A percentile compares a stretch with the other conserved stretches of the same genome.
phyloP scores from a whole-genome alignment of 2,113 vertebrate species.

The Oreochromis tanganicae region DNA sequence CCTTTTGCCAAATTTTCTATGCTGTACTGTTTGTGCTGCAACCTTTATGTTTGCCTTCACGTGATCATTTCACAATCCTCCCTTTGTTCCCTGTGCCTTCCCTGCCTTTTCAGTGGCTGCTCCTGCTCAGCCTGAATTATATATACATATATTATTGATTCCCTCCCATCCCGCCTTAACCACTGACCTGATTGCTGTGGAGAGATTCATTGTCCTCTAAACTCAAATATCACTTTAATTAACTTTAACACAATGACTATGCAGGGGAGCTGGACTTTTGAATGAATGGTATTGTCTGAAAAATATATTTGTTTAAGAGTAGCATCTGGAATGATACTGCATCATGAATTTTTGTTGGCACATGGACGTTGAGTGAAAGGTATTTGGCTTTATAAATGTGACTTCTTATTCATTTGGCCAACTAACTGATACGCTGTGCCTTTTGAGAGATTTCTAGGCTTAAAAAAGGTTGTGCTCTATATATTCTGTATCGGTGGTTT shows the following conservation, averaged over 20 bases:
- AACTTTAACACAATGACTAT: conserved; percentile 46
- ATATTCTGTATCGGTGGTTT: conserved; percentile 39
- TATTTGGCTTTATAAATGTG: neutral
- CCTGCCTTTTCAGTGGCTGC: neutral
- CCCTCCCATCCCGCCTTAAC: conserved; percentile 44
- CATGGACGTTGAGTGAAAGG: neutral
- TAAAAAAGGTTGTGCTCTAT: conserved; percentile 26
- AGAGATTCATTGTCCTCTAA: conserved; percentile 1
- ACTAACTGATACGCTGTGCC: conserved; percentile 52
- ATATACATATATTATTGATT: neutral
- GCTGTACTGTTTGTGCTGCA: conserved; percentile 1
- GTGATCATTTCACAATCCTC: neutral
- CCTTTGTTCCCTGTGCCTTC: conserved; percentile 43
- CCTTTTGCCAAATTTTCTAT: conserved; percentile 14
- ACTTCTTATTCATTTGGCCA: conserved; percentile 27
- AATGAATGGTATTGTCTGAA: neutral
- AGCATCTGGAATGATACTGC: conserved; percentile 21
- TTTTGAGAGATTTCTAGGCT: conserved; percentile 46
- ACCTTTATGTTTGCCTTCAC: conserved; percentile 2
- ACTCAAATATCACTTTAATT: conserved; percentile 6
- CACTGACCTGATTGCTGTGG: conserved; percentile 39
- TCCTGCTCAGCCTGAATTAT: neutral
- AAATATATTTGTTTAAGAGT: neutral
- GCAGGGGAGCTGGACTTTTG: conserved; percentile 38
- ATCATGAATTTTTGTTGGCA: neutral